Evolutionary conservation across 2,113 vertebrate genomes (phyloP).

Genomic region (Burhinus oedicnemus): DNA sequence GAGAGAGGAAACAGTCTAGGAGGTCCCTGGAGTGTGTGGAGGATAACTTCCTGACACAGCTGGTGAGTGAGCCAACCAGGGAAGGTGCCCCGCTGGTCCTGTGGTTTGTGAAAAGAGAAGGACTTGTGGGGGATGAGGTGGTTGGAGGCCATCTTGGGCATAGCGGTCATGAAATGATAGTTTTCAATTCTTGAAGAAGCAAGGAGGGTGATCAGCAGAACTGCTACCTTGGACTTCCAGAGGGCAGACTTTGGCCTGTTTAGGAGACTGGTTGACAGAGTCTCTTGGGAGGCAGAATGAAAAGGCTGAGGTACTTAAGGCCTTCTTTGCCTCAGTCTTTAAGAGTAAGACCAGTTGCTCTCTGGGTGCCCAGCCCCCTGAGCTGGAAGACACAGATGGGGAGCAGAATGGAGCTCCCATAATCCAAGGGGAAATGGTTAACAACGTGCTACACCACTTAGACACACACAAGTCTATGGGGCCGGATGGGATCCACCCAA

Average conservation of each 20-base stretch:
- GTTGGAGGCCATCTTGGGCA: not conserved
- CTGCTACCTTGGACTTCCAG: not conserved
- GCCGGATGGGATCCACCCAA: too few relatives aligned
- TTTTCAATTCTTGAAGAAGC: not conserved
- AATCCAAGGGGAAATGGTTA: too few relatives aligned
- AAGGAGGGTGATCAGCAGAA: not conserved
- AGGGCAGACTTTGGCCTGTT: not conserved
- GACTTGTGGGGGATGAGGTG: not conserved
- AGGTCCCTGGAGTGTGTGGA: not conserved
- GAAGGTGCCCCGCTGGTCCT: not conserved
- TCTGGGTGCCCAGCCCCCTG: too few relatives aligned
- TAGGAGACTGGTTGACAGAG: not conserved
- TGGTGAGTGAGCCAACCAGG: not conserved
- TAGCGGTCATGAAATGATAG: not conserved
- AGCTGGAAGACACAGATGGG: too few relatives aligned
- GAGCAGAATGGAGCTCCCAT: too few relatives aligned
- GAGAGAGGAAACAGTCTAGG: not conserved
- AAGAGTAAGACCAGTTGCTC: too few relatives aligned
- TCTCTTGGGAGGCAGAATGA: not conserved
- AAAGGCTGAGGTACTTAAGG: too few relatives aligned
- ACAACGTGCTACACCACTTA: too few relatives aligned
- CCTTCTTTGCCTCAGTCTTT: too few relatives aligned
- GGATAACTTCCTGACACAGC: not conserved
- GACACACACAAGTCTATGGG: too few relatives aligned
- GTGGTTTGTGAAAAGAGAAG: not conserved